phyloP scores from a whole-genome alignment of 2,797 vertebrate genomes.

The Notolepis coatsorum region DNA sequence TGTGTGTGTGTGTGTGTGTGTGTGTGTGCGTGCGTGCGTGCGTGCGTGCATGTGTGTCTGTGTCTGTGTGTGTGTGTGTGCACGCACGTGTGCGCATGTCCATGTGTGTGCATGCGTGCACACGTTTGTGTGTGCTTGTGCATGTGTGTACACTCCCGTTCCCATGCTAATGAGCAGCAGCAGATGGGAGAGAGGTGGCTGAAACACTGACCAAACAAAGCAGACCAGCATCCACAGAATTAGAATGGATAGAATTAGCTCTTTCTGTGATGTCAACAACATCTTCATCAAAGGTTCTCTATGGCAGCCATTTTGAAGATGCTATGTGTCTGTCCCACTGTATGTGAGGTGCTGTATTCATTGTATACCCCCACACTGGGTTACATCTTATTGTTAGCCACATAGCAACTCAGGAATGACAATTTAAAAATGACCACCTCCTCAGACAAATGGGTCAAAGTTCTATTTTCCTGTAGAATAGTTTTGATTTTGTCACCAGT shows the following conservation, averaged over 20 bases:
- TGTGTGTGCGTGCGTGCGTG: constrained; percentile 4
- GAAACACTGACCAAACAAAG: constrained; percentile 79
- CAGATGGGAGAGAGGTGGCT: constrained; percentile 79
- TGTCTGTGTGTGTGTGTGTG: not conserved
- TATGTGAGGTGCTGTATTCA: too few species aligned
- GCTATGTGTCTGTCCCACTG: too few species aligned
- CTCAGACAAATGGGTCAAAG: too few species aligned
- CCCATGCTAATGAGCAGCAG: constrained; percentile 80
- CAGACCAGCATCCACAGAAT: constrained; percentile 66
- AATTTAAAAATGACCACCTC: too few species aligned
- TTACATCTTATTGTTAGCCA: too few species aligned
- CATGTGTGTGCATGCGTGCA: constrained; percentile 11
- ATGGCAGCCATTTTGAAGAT: too few species aligned
- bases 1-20: constrained; percentile 24
- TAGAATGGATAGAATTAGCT: constrained; percentile 42
- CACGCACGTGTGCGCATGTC: not conserved
- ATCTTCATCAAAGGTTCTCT: too few species aligned
- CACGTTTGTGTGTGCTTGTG: constrained; percentile 10
- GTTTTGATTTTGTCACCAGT: too few species aligned
- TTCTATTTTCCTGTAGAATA: too few species aligned
- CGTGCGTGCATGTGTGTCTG: constrained; percentile 25
- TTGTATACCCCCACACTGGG: too few species aligned
- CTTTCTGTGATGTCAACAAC: too few species aligned
- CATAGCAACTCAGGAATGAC: too few species aligned
- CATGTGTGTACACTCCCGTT: constrained; percentile 64